Evolutionary conservation across 92 coral and sea anemone species (phyloP).

Genomic region (Anthopleura xanthogrammica): DNA sequence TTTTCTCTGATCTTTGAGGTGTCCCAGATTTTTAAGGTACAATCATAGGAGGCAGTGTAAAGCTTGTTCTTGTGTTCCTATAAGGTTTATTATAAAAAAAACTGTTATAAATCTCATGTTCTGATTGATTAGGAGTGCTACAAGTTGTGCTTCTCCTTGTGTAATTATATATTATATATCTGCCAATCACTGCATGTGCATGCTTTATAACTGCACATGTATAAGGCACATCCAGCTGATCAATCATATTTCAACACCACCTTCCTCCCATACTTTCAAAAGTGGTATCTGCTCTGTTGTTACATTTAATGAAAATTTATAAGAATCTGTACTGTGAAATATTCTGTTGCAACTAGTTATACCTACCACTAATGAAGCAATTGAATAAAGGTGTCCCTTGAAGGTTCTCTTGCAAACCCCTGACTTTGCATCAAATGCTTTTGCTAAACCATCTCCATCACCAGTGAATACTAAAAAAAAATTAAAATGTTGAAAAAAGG

Average conservation of each 20-base stretch:
- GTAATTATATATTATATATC: too few species aligned
- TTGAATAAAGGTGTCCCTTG: conserved; percentile 58
- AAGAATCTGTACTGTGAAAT: too few species aligned
- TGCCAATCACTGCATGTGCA: too few species aligned
- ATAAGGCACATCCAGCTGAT: too few species aligned
- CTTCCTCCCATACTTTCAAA: too few species aligned
- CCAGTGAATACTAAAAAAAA: conserved; percentile 69
- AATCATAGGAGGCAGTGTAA: conserved; percentile 73
- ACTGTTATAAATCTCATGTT: neutral
- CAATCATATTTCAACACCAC: too few species aligned
- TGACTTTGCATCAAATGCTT: conserved; percentile 82
- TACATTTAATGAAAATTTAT: too few species aligned
- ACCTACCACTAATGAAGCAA: conserved; percentile 76
- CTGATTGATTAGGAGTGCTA: too few species aligned
- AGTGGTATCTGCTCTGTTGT: too few species aligned
- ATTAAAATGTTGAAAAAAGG: neutral
- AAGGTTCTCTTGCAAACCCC: conserved; percentile 77
- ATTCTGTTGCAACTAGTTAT: too few species aligned
- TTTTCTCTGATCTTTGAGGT: conserved; percentile 82
- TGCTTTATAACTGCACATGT: too few species aligned
- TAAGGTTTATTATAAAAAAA: neutral
- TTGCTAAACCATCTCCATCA: conserved; percentile 67
- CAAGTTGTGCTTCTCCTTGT: too few species aligned
- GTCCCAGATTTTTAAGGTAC: conserved; percentile 77
- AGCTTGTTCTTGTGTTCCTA: conserved; percentile 71